Evolutionary conservation across 2,113 vertebrate species (phyloP), one percentile per base, ranked within the genome.

Genomic region (Nothoprocta perdicaria): DNA sequence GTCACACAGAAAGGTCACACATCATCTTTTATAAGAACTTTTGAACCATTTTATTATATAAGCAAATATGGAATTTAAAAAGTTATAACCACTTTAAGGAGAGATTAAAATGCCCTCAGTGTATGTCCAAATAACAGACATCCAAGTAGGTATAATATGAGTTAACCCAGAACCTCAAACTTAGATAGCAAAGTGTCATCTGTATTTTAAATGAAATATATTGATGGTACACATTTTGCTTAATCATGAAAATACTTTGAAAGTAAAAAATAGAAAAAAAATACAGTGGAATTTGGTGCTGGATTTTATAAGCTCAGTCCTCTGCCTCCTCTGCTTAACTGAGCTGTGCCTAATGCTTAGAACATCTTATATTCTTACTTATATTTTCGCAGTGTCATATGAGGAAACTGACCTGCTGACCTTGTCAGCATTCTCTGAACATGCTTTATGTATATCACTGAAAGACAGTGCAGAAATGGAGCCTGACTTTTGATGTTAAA

Each of bases 381-480:
- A 31, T 55, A 55, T 29, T 55, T 55, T 55, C 55, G 19, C 27
- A 35, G 23, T 43, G 52, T 72, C 58, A 21, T 23, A 33, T 73
- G 26, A 91, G 21, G 66, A 84, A 91, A 46, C 16, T 75, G 58
- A 45, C 3, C 7, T 35, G 52, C 15, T 75, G 58, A 45, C 3
- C 7, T 35, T 0, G 0, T 11, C 2, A 7, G 18, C 72, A 29
- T 45, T 21, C 53, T 55, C 38, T 79, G 41, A 40, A n/a, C 0
- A 0, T 53, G 29, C 21, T 53, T 71, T 26, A 2, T 5, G 14
- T 66, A 26, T 14, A 3, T 69, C 10, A 22, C 5, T 14, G 74
- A 65, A 35, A 10, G 40, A 23, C 24, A 2, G 19, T 41, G 58
- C 69, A 61, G 35, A 35, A 58, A 46, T 14, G 41, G 75, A 78